Evolutionary conservation across 1,140 invertebrate genomes (phyloP), one percentile per base, ranked within the genome.

Genomic region (Sitophilus oryzae): DNA sequence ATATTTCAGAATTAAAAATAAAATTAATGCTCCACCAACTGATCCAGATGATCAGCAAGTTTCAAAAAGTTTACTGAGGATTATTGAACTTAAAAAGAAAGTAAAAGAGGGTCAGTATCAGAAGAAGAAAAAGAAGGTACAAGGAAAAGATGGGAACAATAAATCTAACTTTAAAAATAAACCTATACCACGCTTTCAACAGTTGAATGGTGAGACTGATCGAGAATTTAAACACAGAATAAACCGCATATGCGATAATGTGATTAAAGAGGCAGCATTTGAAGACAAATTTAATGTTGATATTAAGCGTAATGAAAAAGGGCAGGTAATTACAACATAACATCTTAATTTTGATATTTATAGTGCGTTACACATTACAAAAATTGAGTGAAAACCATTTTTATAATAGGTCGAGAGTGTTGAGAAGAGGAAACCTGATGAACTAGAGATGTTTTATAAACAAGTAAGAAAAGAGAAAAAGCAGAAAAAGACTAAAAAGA

Each of bases 1-100:
- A 47, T 44, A 48, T 75, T 77, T 53, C 61, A 86, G 83, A 63
- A 69, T 85, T 60, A 78, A 80, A 65, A 70, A 72, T 3, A 82
- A 84, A 73, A 81, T 84, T 45, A 83, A 88, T 71, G 76, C 75
- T 10, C 79, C 85, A 1, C 84, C 85, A 2, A 74, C 71, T 35
- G 73, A 84, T 63, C 70, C 72, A 4, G 79, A 85, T 54, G 79
- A 82, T 0, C 84, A 88, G 65, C 76, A 79, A 11, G 69, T 87
- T 20, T 82, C 85, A 1, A 81, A 77, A 49, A 83, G 79, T 61
- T 59, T 87, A 1, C 69, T 73, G 18, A 68, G 74, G 15, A 50
- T 87, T 6, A 81, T 85, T 15, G 76, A 77, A 34, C 71, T 82
- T 2, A 79, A 78, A 60, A 73, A 81, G 51, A 69, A 73, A 44